These are phyloP conservation scores for Frankliniella intonsa DNA, from an alignment of 2,888 invertebrate genomes.

Conservation along the genomic window DNA sequence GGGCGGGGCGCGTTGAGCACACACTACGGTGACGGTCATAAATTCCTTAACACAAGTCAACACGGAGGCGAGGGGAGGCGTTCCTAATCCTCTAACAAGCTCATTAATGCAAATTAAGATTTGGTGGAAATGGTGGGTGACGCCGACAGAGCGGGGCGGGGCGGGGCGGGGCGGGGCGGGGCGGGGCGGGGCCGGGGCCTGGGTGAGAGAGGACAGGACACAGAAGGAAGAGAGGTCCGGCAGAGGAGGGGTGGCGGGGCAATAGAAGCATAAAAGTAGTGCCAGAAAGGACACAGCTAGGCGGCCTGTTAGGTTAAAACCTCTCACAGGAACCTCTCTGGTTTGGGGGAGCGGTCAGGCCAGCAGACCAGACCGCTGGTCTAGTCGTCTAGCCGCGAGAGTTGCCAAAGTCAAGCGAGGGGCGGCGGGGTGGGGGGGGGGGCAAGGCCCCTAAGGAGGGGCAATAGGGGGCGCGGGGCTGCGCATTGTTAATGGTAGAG, in stretches of 20 bases:
- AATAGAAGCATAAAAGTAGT: no score
- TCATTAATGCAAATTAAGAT: conserved; percentile 27
- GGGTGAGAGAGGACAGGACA: background rate
- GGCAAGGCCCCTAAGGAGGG: no score
- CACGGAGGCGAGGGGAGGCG: background rate
- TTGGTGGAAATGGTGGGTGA: conserved; percentile 14
- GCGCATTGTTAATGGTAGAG: no score
- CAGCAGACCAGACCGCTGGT: no score
- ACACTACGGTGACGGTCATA: background rate
- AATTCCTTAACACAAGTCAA: conserved; percentile 25
- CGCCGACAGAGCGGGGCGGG: background rate
- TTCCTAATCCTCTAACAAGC: conserved; percentile 12
- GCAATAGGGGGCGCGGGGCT: no score
- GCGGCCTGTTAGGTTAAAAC: no score
- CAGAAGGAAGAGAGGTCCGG: background rate
- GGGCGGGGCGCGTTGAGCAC: background rate
- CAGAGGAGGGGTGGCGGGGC: background rate
- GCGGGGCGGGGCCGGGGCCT: background rate
- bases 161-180: background rate
- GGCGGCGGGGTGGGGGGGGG: no score
- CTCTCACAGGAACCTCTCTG: no score
- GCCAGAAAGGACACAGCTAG: no score
- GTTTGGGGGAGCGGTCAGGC: no score
- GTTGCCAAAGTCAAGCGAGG: no score
- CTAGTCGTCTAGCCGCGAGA: no score